These are phyloP conservation scores for Drosophila ficusphila DNA, from an alignment of 1,140 invertebrate genomes.

Conservation along the genomic window DNA sequence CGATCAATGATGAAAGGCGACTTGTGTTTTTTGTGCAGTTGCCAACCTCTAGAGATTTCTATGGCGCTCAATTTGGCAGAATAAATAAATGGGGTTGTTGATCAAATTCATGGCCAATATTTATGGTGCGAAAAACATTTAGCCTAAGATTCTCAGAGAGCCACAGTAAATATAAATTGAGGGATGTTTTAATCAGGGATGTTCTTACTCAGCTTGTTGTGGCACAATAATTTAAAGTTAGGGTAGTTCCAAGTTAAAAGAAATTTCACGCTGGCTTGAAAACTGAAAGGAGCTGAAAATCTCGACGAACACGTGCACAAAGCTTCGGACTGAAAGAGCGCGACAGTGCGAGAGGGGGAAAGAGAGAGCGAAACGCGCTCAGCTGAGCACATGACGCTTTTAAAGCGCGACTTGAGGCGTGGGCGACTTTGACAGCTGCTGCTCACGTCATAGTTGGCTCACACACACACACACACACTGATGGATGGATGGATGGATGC, in stretches of 20 bases:
- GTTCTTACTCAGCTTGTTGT: neutral
- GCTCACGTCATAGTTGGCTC: conserved; percentile 61
- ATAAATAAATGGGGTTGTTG: neutral
- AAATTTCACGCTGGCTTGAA: neutral
- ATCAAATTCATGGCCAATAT: neutral
- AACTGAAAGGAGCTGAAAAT: neutral
- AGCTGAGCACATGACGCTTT: conserved; percentile 71
- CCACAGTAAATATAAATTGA: neutral
- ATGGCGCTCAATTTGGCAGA: neutral
- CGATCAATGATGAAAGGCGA: neutral
- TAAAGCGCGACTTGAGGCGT: conserved; percentile 66
- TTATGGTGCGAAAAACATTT: neutral
- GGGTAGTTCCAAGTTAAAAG: neutral
- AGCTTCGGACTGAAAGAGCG: conserved; percentile 6
- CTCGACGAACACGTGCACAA: conserved; percentile 41
- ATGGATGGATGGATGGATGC: no score
- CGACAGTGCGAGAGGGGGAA: conserved; percentile 2
- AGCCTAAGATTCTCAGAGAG: neutral
- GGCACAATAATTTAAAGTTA: no score
- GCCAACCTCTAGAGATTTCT: neutral
- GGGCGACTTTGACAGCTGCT: conserved; percentile 38
- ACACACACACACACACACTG: neutral
- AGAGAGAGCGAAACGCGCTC: conserved; percentile 34
- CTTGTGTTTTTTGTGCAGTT: neutral
- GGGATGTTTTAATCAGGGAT: neutral